phyloP scores from a whole-genome alignment of 2,797 vertebrate genomes.

The Periparus ater region DNA sequence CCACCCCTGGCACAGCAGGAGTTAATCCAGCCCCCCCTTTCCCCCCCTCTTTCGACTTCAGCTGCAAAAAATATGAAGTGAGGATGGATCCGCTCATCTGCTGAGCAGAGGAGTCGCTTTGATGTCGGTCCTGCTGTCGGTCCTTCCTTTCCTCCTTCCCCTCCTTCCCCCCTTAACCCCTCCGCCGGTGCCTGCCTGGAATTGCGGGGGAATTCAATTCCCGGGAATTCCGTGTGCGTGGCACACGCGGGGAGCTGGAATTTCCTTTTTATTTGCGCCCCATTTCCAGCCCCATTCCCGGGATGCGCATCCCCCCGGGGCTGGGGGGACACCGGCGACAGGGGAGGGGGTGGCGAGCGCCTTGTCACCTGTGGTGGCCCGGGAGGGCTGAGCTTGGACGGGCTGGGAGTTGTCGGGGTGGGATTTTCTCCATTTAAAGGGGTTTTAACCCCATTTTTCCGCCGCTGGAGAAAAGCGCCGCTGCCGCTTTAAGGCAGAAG shows the following conservation, averaged over 20 bases:
- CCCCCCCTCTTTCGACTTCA: constrained; percentile 36
- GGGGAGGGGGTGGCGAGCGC: neutral
- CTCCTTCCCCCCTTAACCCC: neutral
- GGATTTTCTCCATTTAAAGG: neutral
- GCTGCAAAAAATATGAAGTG: constrained; percentile 77
- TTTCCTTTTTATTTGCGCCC: accelerated
- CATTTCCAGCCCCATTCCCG: too few species aligned
- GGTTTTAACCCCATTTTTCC: neutral
- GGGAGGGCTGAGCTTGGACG: neutral
- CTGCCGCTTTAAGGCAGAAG: constrained; percentile 62
- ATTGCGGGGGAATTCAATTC: too few species aligned
- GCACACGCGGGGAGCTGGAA: neutral
- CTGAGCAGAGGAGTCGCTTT: constrained; percentile 79
- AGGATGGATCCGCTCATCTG: constrained; percentile 78
- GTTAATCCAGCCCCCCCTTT: neutral
- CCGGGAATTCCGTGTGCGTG: neutral
- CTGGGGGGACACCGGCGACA: neutral
- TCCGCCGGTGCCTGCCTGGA: neutral
- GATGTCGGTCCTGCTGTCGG: constrained; percentile 73
- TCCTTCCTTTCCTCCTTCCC: constrained; percentile 20
- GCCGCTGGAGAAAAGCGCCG: neutral
- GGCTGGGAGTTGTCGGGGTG: neutral
- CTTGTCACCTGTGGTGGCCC: neutral
- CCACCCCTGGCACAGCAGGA: neutral
- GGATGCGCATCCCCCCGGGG: neutral